These are phyloP conservation scores for Penaeus indicus DNA, from an alignment of 1,140 invertebrate species.

Conservation along the genomic window DNA sequence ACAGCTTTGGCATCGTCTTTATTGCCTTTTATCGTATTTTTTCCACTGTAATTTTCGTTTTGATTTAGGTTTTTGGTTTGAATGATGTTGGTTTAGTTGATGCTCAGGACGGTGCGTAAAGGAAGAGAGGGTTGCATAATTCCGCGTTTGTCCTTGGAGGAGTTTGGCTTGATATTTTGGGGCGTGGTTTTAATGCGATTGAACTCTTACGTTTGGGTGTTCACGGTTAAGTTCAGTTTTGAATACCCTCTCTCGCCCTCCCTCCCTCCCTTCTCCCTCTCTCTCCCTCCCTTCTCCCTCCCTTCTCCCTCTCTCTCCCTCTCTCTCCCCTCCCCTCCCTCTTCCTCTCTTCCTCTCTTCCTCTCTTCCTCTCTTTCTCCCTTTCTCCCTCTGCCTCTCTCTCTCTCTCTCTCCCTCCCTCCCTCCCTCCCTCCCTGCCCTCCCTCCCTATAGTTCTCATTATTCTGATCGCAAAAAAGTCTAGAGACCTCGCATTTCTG, in stretches of 20 bases:
- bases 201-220: too few species aligned
- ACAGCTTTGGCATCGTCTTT: background rate
- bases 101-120: too few species aligned
- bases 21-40: background rate
- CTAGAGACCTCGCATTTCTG: too few species aligned
- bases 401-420: background rate
- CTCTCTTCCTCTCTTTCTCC: constrained; percentile 26
- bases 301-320: background rate
- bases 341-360: background rate
- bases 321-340: background rate
- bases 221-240: background rate
- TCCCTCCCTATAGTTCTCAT: too few species aligned
- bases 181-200: too few species aligned
- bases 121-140: background rate
- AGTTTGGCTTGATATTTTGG: background rate
- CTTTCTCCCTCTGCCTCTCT: constrained; percentile 19
- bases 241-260: background rate
- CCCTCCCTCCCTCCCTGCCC: too few species aligned
- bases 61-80: constrained; percentile 11
- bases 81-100: background rate
- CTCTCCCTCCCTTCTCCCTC: background rate
- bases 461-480: too few species aligned
- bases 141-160: background rate
- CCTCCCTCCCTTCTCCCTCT: background rate
- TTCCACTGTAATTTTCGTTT: background rate